A percentile compares a stretch with the other conserved stretches of the same genome.
Conservation (phyloP, 2,888 invertebrate genomes). For the Polymixis flavicincta region DNA sequence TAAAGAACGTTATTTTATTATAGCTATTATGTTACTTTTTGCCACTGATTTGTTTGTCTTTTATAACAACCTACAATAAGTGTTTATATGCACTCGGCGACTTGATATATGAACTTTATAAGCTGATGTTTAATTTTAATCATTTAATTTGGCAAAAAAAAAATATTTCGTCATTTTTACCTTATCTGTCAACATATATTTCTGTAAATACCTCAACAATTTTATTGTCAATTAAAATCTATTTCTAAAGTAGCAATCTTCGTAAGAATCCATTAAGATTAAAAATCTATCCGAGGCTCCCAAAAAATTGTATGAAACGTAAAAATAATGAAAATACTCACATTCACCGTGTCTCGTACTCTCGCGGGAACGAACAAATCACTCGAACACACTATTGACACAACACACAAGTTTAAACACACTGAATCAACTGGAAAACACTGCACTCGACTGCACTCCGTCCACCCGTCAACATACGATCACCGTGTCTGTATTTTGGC, state of each 20-base stretch:
- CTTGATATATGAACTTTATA: background rate
- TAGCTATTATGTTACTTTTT: background rate
- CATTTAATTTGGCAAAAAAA: background rate
- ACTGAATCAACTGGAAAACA: slow-evolving; percentile 66
- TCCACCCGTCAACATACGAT: slow-evolving; percentile 56
- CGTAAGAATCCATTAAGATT: background rate
- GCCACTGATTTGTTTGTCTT: background rate
- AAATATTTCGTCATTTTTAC: background rate
- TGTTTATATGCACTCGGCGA: rapidly evolving
- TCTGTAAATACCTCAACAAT: background rate
- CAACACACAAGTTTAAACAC: slow-evolving; percentile 60
- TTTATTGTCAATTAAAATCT: background rate
- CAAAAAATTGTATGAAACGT: slow-evolving; percentile 25
- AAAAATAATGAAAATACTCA: slow-evolving; percentile 63
- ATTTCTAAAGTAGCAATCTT: background rate
- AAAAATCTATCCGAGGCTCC: background rate
- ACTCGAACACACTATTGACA: slow-evolving; percentile 61
- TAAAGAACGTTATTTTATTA: background rate
- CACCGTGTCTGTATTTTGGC: slow-evolving; percentile 69
- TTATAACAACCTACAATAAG: background rate
- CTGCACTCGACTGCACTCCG: slow-evolving; percentile 63
- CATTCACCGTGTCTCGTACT: slow-evolving; percentile 52
- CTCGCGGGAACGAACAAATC: slow-evolving; percentile 60
- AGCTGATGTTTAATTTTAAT: background rate
- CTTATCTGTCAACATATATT: background rate